Base-by-base conservation (phyloP, 2,888 invertebrate species). In the Sussaba pulchella region DNA sequence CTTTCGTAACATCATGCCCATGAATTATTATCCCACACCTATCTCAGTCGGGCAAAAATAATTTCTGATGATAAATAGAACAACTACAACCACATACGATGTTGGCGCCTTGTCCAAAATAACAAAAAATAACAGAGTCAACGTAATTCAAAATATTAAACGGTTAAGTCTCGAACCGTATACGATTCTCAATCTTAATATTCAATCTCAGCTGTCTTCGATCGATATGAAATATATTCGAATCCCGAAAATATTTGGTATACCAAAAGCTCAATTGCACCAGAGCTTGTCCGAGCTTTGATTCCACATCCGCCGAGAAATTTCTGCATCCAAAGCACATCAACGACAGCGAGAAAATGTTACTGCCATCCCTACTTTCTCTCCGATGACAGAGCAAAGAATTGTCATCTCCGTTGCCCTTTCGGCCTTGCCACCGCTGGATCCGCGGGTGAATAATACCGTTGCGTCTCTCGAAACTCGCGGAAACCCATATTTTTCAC, bases 401-500 rank as follows among this genome's bases (percentile, higher is more conserved):
- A 36, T 10, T 8, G 57, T 12, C 9, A 8, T 31, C 31, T n/a
- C 36, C 36, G 36, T 59, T 36, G 59, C 36, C 14, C 31, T 31
- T 6, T 31, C 31, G 4, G 2, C 31, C 31, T 31, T 31, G 31
- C n/a, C 31, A n/a, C 43, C n/a, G 43, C n/a, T n/a, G 12, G 8
- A 12, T 6, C 39, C 39, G 39, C n/a, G n/a, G 43, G 43, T 43
- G n/a, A 10, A 6, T n/a, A n/a, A n/a, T 6, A 10, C n/a, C n/a
- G 1, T n/a, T 0, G 67, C 57, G 57, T 47, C 70, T 41, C 61
- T 69, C 45, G 75, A 26, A 63, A 77, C 67, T 36, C 57, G 57
- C 76, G 81, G 77, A 81, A 73, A 59, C 57, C 77, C 77, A 70
- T 69, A 72, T 81, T 81, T 81, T 81, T 81, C 81, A 81, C 77